Evolutionary conservation across 2,113 vertebrate species (phyloP).

Genomic region (Hypanus sabinus): DNA sequence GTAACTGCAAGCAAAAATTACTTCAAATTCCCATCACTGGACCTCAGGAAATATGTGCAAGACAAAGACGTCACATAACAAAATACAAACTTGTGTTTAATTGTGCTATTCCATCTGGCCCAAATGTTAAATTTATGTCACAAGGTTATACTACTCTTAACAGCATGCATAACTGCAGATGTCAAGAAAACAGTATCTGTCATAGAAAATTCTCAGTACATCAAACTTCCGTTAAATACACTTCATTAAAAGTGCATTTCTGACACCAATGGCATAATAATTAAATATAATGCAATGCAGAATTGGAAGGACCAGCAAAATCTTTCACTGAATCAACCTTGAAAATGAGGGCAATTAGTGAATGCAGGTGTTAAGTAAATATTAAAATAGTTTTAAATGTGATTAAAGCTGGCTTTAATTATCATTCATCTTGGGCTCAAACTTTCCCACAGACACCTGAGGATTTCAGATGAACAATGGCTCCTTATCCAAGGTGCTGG

Average conservation of each 20-base stretch:
- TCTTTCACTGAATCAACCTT: neutral
- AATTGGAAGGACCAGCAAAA: neutral
- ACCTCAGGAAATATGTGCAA: neutral
- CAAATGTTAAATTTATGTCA: neutral
- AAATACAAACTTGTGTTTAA: conserved; percentile 6
- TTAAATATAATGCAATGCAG: neutral
- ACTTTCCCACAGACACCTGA: neutral
- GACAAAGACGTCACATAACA: neutral
- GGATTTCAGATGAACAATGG: neutral
- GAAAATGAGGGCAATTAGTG: neutral
- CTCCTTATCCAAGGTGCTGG: neutral
- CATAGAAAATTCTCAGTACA: neutral
- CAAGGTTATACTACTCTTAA: neutral
- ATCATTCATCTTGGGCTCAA: neutral
- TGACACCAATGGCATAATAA: neutral
- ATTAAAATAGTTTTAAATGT: no score
- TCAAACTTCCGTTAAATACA: neutral
- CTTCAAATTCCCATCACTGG: neutral
- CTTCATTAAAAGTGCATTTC: conserved; percentile 8
- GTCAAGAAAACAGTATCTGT: neutral
- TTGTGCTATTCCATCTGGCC: neutral
- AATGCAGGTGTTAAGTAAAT: no score
- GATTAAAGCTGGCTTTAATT: neutral
- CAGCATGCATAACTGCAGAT: neutral
- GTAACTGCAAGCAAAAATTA: neutral